phyloP scores from a whole-genome alignment of 2,797 vertebrate genomes.

The Amphiprion clarkii region DNA sequence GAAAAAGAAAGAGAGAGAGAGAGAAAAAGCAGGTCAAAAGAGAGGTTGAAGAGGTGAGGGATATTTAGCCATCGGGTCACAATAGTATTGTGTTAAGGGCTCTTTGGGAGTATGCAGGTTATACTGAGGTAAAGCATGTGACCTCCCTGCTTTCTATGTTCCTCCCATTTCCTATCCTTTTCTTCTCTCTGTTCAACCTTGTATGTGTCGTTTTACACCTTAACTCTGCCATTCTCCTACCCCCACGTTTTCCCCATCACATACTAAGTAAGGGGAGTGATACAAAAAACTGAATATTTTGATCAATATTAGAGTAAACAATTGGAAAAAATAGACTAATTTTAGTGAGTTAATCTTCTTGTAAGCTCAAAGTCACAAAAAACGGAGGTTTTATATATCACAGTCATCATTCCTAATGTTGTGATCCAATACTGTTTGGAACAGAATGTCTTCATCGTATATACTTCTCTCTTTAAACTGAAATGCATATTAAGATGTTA shows the following conservation, averaged over 20 bases:
- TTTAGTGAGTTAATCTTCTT: not conserved
- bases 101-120: conserved; percentile 57
- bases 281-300: not conserved
- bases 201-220: conserved; percentile 9
- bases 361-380: no score
- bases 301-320: not conserved
- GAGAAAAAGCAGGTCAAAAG: conserved; percentile 28
- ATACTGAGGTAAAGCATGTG: conserved; percentile 50
- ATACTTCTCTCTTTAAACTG: not conserved
- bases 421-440: no score
- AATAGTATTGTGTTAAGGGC: conserved; percentile 62
- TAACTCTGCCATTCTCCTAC: not conserved
- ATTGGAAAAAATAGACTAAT: not conserved
- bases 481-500: not conserved
- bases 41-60: conserved; percentile 38
- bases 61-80: conserved; percentile 60
- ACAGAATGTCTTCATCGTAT: not conserved
- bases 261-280: not conserved
- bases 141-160: conserved; percentile 28
- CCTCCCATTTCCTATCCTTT: conserved; percentile 14
- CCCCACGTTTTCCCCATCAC: conserved; percentile 26
- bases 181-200: conserved; percentile 13
- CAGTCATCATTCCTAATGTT: no score
- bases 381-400: no score
- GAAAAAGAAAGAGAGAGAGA: conserved; percentile 7